These are phyloP conservation scores for Athalia rosae DNA, from an alignment of 2,888 invertebrate genomes.

Conservation along the genomic window DNA sequence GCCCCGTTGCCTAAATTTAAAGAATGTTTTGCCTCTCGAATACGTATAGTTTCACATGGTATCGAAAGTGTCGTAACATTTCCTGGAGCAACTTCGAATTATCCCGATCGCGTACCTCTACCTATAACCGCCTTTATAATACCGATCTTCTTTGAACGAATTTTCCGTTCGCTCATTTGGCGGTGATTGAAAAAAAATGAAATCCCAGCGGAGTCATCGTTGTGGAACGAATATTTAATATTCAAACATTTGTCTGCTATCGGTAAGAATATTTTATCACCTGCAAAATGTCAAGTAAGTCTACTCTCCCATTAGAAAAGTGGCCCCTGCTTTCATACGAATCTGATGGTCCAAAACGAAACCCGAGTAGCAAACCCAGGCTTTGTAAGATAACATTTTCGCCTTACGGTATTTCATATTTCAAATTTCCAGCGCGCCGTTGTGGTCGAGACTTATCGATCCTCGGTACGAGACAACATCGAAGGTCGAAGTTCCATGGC, in stretches of 20 bases:
- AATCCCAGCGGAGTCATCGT: no score
- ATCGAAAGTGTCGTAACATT: slow-evolving; percentile 18
- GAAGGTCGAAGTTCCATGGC: slow-evolving; percentile 9
- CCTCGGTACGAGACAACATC: slow-evolving; percentile 7
- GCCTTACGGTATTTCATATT: neutral
- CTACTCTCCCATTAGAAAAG: neutral
- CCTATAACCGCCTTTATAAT: slow-evolving; percentile 5
- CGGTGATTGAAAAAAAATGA: no score
- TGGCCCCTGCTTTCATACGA: slow-evolving; percentile 14
- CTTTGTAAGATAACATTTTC: slow-evolving; percentile 27
- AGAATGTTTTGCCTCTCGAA: slow-evolving; percentile 45
- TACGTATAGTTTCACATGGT: slow-evolving; percentile 26
- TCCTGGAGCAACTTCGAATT: slow-evolving; percentile 27
- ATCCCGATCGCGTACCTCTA: neutral
- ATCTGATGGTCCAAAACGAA: slow-evolving; percentile 19
- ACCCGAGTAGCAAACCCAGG: neutral
- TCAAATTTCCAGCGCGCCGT: slow-evolving; percentile 26
- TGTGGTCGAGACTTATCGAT: slow-evolving; percentile 6
- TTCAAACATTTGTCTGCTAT: no score
- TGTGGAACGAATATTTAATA: no score
- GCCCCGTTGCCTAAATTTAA: slow-evolving; percentile 57
- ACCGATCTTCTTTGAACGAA: neutral
- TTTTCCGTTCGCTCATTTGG: no score
- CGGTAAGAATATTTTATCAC: no score
- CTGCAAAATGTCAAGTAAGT: no score